These are phyloP conservation scores for Parapristionchus giblindavisi DNA, from an alignment of 2,888 invertebrate genomes.

Conservation along the genomic window DNA sequence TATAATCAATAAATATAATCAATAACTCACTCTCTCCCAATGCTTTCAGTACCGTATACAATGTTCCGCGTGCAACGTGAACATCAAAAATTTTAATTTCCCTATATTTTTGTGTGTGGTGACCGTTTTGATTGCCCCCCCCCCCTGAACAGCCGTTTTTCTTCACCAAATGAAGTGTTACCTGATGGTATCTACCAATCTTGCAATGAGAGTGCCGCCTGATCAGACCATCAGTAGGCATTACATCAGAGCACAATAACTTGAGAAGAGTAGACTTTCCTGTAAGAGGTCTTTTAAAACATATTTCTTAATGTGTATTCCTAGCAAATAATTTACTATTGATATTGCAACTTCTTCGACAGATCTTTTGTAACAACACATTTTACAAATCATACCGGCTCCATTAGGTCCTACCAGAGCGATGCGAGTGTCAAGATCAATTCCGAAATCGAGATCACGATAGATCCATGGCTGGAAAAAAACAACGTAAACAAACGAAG, in stretches of 20 bases:
- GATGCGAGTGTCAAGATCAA: constrained; percentile 92
- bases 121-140: too few species aligned
- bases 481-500: not conserved
- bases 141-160: too few species aligned
- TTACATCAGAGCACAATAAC: constrained; percentile 90
- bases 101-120: too few species aligned
- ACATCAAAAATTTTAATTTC: too few species aligned
- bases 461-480: constrained; percentile 83
- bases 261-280: constrained; percentile 98
- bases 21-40: too few species aligned
- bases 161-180: too few species aligned
- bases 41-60: too few species aligned
- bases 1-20: too few species aligned
- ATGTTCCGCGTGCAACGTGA: too few species aligned
- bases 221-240: constrained; percentile 94
- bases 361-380: not conserved
- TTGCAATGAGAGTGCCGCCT: constrained; percentile 96
- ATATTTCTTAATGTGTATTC: not conserved
- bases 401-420: constrained; percentile 97
- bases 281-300: not conserved
- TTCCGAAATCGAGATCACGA: constrained; percentile 96
- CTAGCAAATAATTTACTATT: not conserved
- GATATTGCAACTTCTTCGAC: not conserved
- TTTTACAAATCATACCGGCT: constrained; percentile 73
- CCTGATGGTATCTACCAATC: constrained; percentile 96